phyloP scores from a whole-genome alignment of 2,113 vertebrate genomes.

The Pogonocichla stellata region DNA sequence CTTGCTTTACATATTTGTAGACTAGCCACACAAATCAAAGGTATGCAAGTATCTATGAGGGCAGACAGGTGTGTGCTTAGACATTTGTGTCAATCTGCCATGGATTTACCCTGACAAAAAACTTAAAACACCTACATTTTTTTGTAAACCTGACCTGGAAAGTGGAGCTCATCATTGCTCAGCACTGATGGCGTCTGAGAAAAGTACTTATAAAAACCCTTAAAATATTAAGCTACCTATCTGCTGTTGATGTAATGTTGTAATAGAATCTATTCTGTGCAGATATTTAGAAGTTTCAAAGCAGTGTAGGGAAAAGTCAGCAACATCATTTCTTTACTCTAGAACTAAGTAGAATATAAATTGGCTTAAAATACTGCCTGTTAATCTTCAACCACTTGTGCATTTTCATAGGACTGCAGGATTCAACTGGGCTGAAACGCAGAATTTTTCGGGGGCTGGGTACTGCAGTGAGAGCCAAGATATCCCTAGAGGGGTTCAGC shows the following conservation, averaged over 20 bases:
- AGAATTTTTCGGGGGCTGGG: neutral
- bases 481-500: neutral
- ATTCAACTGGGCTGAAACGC: neutral
- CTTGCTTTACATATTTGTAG: neutral
- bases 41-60: neutral
- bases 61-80: neutral
- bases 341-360: neutral
- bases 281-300: neutral
- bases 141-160: neutral
- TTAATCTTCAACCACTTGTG: neutral
- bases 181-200: neutral
- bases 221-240: neutral
- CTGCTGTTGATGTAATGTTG: neutral
- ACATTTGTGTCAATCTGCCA: neutral
- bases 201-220: neutral
- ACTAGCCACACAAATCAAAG: neutral
- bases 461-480: neutral
- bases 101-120: neutral
- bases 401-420: neutral
- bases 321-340: neutral
- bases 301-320: neutral
- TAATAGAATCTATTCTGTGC: no score
- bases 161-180: neutral
- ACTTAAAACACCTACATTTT: rapidly evolving
- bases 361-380: neutral